Conservation (phyloP, 2,113 vertebrate genomes). For the Narcine bancroftii region DNA sequence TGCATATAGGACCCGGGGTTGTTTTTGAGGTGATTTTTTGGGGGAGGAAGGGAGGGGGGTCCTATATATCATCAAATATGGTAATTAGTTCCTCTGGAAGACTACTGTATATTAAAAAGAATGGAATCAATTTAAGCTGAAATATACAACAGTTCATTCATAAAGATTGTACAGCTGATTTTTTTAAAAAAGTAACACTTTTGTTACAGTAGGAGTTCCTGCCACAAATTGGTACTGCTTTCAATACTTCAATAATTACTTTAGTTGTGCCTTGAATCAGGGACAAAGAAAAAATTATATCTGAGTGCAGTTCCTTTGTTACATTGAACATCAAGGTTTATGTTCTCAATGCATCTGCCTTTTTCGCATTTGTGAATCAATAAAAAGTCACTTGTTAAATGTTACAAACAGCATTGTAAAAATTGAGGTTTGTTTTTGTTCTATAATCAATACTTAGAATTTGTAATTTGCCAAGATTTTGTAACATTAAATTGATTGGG, state of each 20-base stretch:
- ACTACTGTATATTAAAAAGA: not conserved
- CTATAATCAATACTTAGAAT: not conserved
- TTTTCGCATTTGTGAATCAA: slow-evolving; percentile 15
- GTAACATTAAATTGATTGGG: not conserved
- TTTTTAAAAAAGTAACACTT: slow-evolving; percentile 8
- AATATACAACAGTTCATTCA: not conserved
- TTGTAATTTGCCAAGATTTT: not conserved
- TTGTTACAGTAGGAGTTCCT: slow-evolving; percentile 9
- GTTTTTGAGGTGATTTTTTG: too few relatives aligned
- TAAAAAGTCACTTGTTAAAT: slow-evolving; percentile 4
- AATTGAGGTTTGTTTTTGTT: not conserved
- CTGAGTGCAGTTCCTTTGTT: not conserved
- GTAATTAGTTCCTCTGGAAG: not conserved
- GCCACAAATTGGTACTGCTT: not conserved
- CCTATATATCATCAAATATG: too few relatives aligned
- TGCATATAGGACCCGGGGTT: too few relatives aligned
- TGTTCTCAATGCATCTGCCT: not conserved
- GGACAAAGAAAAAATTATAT: not conserved
- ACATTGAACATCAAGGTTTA: not conserved
- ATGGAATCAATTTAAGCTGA: slow-evolving; percentile 6
- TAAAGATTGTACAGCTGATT: slow-evolving; percentile 10
- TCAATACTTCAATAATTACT: not conserved
- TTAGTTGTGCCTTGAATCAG: not conserved
- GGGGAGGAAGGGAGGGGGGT: too few relatives aligned
- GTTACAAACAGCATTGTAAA: not conserved